Evolutionary conservation across 2,113 vertebrate genomes (phyloP), one percentile per base, ranked within the genome.

Genomic region (Otolemur garnettii): DNA sequence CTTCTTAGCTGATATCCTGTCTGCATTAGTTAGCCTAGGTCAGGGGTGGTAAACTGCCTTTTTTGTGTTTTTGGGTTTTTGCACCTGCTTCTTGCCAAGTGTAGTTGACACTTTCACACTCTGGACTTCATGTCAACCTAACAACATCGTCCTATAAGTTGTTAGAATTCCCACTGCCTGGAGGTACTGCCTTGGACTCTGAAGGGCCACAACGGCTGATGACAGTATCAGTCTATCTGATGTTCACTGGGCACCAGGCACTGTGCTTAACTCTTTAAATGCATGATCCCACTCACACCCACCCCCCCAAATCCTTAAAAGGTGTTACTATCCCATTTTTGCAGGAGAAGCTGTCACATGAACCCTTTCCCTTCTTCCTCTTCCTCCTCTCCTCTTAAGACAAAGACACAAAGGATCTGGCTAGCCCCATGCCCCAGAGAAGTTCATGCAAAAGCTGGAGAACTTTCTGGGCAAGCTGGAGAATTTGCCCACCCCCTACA

Each of bases 201-300:
- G 3, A 74, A 26, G 30, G 53, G 14, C 2, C 18, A 30, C 2
- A 22, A 3, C 2, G 35, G 50, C 80, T 17, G 8, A 1, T 12
- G 7, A 33, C 26, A 26, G 4, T 81, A 1, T 7, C 2, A 12
- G 6, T 15, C 0, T 17, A 15, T 22, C 18, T 13, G 10, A 0
- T 30, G 22, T 24, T 81, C 5, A 0, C 30, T 1, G 2, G 19
- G 57, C 38, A 42, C 4, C 4, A 7, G 17, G 4, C 21, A 4
- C 13, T 35, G 18, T 57, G 42, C 62, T 83, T 4, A 17, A 57
- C 5, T 10, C 45, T 7, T 80, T 79, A 50, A 78, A 33, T 14
- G 2, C 35, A 53, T 0, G 3, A 59, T 69, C 18, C 50, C 42
- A 30, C 2, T 5, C 22, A 30, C n/a, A n/a, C n/a, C 38, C 0